phyloP scores from a whole-genome alignment of 2,797 vertebrate genomes.

The Limnodromus scolopaceus region DNA sequence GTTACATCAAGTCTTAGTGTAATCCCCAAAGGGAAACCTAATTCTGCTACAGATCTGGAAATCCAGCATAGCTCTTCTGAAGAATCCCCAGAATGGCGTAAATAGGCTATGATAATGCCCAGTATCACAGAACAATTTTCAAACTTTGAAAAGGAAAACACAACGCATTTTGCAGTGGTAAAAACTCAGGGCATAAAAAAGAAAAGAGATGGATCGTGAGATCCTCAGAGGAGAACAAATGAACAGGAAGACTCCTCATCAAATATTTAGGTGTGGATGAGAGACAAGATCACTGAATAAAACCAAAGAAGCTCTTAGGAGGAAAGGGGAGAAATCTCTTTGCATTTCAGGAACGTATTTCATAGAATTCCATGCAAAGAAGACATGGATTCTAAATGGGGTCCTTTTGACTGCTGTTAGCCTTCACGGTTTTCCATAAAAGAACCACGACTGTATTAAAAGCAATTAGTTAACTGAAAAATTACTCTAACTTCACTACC shows the following conservation, averaged over 20 bases:
- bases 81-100: constrained; percentile 10
- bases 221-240: neutral
- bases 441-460: neutral
- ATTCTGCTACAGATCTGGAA: constrained; percentile 43
- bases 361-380: neutral
- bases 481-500: neutral
- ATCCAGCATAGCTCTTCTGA: neutral
- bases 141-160: neutral
- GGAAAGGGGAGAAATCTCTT: neutral
- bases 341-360: neutral
- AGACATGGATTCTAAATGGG: neutral
- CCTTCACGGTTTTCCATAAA: neutral
- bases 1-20: constrained; percentile 47
- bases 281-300: neutral
- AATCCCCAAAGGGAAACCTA: constrained; percentile 52
- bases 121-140: neutral
- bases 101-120: constrained; percentile 33
- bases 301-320: neutral
- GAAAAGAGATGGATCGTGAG: neutral
- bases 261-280: constrained; percentile 30
- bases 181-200: neutral
- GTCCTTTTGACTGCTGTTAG: neutral
- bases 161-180: neutral
- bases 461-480: neutral
- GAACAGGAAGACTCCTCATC: constrained; percentile 17